Base-by-base conservation (phyloP, 1,140 invertebrate species). In the Andricus grossulariae region DNA sequence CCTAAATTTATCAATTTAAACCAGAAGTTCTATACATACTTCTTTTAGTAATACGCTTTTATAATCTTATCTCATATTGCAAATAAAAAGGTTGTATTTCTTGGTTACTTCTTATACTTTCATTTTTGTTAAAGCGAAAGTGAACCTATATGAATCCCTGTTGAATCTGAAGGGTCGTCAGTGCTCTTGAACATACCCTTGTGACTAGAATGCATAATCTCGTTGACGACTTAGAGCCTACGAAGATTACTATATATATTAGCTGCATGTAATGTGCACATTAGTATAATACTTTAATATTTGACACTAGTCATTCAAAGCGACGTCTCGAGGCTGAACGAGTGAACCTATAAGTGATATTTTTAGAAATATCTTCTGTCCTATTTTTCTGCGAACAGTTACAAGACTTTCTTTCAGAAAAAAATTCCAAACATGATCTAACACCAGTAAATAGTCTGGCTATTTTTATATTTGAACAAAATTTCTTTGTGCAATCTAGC, bases 151-250 rank as follows among this genome's bases (percentile, higher is more conserved):
- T 66, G n/a, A 8, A 66, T 16, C 12, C 57, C 57, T 66, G 13
- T 66, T 66, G 57, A 66, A 25, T 25, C 57, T 66, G 25, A 66
- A 66, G 25, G 57, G 57, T 66, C 57, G 57, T 66, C 57, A 39
- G 57, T 66, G 25, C 57, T 66, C 57, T 66, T 66, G 39, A 66
- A 66, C 15, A 66, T 66, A 16, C 39, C 11, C 57, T 32, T 21
- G 57, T 66, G 57, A 32, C 19, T 66, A 15, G 57, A 66, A 66
- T 39, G 57, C 13, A 21, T 10, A 1, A 15, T 39, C 13, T 32
- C 25, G 39, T 66, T 32, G 1, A 66, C 21, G 25, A 25, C 6
- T 39, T 39, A 39, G 16, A 66, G n/a, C 25, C 25, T 32, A 32
- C n/a, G n/a, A n/a, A n/a, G n/a, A n/a, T n/a, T n/a, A 32, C 16